Percentiles rank a stretch among this genome's conserved stretches.
phyloP scores from a whole-genome alignment of 1,140 invertebrate species.

The Dreissena rostriformis region DNA sequence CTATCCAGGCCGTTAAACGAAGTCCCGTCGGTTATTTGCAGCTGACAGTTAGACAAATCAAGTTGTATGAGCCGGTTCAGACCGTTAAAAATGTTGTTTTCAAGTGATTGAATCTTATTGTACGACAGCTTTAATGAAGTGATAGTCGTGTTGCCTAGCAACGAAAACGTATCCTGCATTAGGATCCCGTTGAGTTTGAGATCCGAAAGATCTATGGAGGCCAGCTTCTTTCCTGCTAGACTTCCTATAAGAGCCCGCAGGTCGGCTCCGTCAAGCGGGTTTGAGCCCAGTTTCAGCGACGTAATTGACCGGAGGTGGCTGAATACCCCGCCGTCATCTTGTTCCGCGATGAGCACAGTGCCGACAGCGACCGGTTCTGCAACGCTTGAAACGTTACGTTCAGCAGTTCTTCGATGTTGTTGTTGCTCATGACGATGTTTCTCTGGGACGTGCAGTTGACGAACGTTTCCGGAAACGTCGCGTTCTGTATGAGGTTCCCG shows the following conservation, averaged over 20 bases:
- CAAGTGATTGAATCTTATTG: conserved; percentile 62
- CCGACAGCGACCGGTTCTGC: conserved; percentile 45
- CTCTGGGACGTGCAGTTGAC: conserved; percentile 4
- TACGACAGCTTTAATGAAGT: conserved; percentile 63
- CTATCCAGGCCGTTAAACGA: conserved; percentile 65
- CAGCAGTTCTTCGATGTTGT: conserved; percentile 60
- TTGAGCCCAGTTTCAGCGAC: conserved; percentile 66
- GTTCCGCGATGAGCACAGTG: conserved; percentile 65
- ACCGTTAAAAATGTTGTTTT: conserved; percentile 58
- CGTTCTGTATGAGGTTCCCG: conserved; percentile 63
- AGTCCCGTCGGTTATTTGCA: conserved; percentile 44
- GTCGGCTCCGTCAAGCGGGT: conserved; percentile 58
- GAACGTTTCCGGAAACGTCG: conserved; percentile 62
- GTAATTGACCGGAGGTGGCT: conserved; percentile 56
- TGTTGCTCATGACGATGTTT: conserved; percentile 65
- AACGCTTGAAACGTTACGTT: conserved; percentile 62
- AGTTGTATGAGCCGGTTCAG: conserved; percentile 61
- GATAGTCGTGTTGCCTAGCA: conserved; percentile 62
- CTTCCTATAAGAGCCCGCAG: conserved; percentile 59
- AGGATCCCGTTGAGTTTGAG: conserved; percentile 61
- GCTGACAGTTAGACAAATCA: conserved; percentile 62
- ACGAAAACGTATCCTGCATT: conserved; percentile 61
- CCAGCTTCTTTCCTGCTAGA: conserved; percentile 53
- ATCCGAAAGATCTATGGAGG: conserved; percentile 65
- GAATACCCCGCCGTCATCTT: conserved; percentile 58